Evolutionary conservation across 2,797 vertebrate genomes (phyloP), one percentile per base, ranked within the genome.

Genomic region (Macrochelys suwanniensis): DNA sequence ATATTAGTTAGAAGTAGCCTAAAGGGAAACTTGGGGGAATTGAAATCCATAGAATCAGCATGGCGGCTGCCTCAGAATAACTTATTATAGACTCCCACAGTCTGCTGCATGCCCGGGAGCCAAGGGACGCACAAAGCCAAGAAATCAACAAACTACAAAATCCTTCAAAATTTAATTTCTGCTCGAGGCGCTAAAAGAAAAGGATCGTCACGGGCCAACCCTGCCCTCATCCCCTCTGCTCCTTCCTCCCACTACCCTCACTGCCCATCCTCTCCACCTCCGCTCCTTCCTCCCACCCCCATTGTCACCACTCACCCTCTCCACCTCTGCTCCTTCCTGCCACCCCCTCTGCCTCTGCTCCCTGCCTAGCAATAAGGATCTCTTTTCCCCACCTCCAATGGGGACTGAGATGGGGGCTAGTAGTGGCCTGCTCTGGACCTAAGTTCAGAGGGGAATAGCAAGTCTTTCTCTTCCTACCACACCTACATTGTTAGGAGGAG

Each of bases 1-100:
- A 92, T 97, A 97, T 97, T 95, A 97, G 94, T 51, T 94, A 88
- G 97, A 96, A 97, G 91, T 82, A 91, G 93, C 96, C 95, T 96
- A 92, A 95, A 96, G 96, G 93, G 87, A 95, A 96, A 97, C 85
- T 82, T 88, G 93, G 96, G 90, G 93, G 96, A 97, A 97, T 94
- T 95, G 94, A 97, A 97, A 97, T 93, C 92, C 0, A 3, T 95
- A 92, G 85, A 96, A 91, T 78, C 89, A 96, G 94, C 82, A 84
- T 31, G 87, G 92, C 89, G 65, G 95, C 89, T 89, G 89, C 92
- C 95, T 94, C 92, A 90, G 95, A 97, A 96, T 97, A 95, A 96
- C 90, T 96, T 93, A 92, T 74, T 95, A 88, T 23, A 94, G 93
- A 90, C 61, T 82, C 61, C 37, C 84, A 93, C 80, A 0, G 0